A percentile compares a stretch with the other conserved stretches of the same genome.
Evolutionary conservation across 2,113 vertebrate species (phyloP).

Genomic region (Ursus arctos): DNA sequence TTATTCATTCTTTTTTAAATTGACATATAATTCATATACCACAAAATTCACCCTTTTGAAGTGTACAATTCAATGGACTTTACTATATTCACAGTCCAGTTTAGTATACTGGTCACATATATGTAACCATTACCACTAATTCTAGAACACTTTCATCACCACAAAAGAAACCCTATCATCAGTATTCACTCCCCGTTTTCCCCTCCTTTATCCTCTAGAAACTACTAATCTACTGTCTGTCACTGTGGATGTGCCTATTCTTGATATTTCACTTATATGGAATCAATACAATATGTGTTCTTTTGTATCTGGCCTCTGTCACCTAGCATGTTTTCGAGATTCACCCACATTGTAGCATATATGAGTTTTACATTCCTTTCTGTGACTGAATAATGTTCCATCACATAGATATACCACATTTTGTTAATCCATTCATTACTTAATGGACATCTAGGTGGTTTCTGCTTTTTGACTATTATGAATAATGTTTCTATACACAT

Average conservation of each 20-base stretch:
- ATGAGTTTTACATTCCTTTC: background rate
- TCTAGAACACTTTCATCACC: background rate
- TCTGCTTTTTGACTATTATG: background rate
- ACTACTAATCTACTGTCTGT: background rate
- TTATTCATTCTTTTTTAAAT: background rate
- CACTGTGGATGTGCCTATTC: background rate
- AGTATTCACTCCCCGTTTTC: background rate
- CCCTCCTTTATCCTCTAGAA: background rate
- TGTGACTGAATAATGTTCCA: background rate
- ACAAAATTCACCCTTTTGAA: background rate
- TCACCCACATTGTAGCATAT: background rate
- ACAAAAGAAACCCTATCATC: background rate
- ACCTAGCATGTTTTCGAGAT: background rate
- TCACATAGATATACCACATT: background rate
- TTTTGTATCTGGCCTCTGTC: background rate
- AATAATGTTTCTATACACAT: background rate
- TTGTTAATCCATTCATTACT: background rate
- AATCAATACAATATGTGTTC: background rate
- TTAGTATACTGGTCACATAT: background rate
- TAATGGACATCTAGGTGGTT: background rate
- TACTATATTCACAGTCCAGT: background rate
- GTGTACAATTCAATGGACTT: background rate
- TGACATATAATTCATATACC: background rate
- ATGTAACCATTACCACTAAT: background rate
- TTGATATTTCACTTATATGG: background rate